A percentile compares a stretch with the other conserved stretches of the same genome.
phyloP scores from a whole-genome alignment of 2,797 vertebrate species.

The Anniella stebbinsi region DNA sequence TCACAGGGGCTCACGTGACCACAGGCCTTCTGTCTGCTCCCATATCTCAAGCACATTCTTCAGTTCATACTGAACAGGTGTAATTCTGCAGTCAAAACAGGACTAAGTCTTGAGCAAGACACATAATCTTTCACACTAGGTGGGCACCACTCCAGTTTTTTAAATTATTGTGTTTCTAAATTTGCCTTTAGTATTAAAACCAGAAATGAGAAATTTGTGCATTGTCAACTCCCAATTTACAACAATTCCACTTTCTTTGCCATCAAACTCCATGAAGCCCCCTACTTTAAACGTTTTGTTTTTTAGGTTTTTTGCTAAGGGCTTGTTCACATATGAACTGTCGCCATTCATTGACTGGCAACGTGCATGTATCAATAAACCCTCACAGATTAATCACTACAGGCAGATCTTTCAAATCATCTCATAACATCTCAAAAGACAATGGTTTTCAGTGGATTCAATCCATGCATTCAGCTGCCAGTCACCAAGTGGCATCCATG shows the following conservation, averaged over 20 bases:
- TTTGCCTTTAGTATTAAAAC: not conserved
- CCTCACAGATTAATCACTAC: not conserved
- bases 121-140: not conserved
- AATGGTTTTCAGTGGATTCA: too few species aligned
- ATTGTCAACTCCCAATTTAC: not conserved
- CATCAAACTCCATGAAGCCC: not conserved
- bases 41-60: not conserved
- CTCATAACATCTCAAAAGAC: not conserved
- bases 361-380: not conserved
- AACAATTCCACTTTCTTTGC: not conserved
- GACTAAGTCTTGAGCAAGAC: not conserved
- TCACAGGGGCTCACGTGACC: not conserved
- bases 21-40: not conserved
- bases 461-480: not conserved
- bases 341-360: not conserved
- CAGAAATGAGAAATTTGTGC: too few species aligned
- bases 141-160: not conserved
- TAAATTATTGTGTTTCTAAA: not conserved
- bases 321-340: not conserved
- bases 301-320: not conserved
- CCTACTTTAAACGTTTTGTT: not conserved
- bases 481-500: not conserved
- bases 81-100: not conserved
- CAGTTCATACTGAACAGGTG: not conserved
- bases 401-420: not conserved